Evolutionary conservation across 2,113 vertebrate species (phyloP).

Genomic region (Melospiza georgiana): DNA sequence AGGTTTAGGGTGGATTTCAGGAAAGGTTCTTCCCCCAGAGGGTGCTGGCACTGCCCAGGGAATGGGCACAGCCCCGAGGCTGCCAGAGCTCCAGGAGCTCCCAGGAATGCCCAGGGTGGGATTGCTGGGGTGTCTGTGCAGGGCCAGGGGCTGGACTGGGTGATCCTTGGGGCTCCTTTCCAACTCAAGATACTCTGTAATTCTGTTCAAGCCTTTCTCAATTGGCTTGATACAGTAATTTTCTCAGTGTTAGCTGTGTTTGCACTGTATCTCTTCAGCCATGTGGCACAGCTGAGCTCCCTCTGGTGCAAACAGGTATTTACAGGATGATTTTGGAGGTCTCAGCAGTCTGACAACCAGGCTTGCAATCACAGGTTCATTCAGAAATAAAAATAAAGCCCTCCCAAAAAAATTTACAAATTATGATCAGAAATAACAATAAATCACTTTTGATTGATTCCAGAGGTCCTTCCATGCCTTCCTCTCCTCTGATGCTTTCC

Average conservation of each 20-base stretch:
- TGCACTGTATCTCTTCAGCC: fast-evolving
- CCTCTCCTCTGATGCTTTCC: not conserved
- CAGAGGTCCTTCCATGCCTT: not conserved
- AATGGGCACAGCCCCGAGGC: fast-evolving
- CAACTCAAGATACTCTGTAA: not conserved
- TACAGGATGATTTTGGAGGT: not conserved
- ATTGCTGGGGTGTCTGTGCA: not conserved
- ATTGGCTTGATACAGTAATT: not conserved
- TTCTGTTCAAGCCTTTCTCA: not conserved
- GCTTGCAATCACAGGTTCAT: not conserved
- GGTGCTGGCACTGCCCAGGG: not conserved
- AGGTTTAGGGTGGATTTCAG: fast-evolving
- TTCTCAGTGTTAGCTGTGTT: not conserved
- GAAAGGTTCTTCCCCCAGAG: not conserved
- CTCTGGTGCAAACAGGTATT: not conserved
- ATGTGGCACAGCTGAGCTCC: not conserved
- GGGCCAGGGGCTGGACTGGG: not conserved
- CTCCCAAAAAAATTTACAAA: not conserved
- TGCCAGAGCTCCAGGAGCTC: not conserved
- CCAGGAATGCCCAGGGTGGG: fast-evolving
- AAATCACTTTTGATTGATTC: not conserved
- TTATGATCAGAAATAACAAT: not conserved
- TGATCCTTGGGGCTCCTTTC: not conserved
- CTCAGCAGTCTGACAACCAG: not conserved
- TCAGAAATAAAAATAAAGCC: not conserved